Evolutionary conservation across 2,888 invertebrate genomes (phyloP), one percentile per base, ranked within the genome.

Genomic region (Rotaria socialis): DNA sequence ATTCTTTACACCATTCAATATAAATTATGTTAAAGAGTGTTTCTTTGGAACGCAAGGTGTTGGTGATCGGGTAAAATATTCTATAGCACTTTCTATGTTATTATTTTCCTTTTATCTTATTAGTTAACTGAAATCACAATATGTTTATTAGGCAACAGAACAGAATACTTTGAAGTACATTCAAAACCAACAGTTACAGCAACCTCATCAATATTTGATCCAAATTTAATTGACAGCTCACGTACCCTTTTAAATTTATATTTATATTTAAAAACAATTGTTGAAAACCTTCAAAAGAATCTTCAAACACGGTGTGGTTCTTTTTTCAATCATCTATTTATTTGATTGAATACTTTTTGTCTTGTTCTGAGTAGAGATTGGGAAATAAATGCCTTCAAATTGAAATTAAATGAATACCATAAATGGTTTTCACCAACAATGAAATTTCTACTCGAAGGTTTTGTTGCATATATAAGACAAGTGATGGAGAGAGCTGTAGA

Each of bases 371-470:
- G 11, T 47, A 80, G 80, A 24, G 43, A 43, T 80, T 80, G 80
- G 80, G 47, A 2, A 22, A 43, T 10, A 11, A 43, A 80, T 80
- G 80, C 43, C 24, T 47, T 80, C 16, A 22, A 14, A 47, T 80
- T 80, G 6, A 80, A 43, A 24, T 80, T 80, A 47, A 47, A n/a
- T 47, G 47, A 80, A 80, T 80, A 80, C 47, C 80, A 11, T n/a
- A 24, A 80, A 80, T 80, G 80, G 80, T 80, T 80, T 47, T n/a
- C 43, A 24, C 80, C 80, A 24, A 80, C 11, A n/a, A 80, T 80
- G 80, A 24, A 43, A 43, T 80, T 80, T 80, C 14, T 80, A 80
- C 35, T 80, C 47, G 80, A 80, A 80, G 80, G 80, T n/a, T 80
- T 80, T n/a, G 80, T 80, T 22, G 80, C 80, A 24, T 1, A 47